phyloP scores from a whole-genome alignment of 2,888 invertebrate genomes.

The Deilephila porcellus region DNA sequence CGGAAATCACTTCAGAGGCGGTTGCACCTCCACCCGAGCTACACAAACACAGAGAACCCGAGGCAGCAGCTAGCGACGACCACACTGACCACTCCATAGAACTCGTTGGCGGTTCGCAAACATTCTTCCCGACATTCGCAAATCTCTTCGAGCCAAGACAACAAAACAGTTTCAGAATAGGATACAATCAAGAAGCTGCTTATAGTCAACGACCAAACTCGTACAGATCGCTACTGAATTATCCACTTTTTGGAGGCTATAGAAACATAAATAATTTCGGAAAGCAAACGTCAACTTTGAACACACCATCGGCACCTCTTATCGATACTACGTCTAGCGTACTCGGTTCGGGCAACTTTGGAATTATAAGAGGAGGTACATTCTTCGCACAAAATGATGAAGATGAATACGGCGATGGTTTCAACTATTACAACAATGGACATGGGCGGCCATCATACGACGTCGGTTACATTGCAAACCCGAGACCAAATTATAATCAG shows the following conservation, averaged over 20 bases:
- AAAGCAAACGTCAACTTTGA: conserved; percentile 64
- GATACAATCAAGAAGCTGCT: conserved; percentile 85
- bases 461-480: conserved; percentile 86
- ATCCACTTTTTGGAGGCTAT: conserved; percentile 73
- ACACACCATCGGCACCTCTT: conserved; percentile 63
- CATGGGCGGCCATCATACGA: conserved; percentile 88
- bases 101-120: conserved; percentile 85
- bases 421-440: conserved; percentile 87
- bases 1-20: conserved; percentile 76
- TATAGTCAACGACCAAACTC: conserved; percentile 86
- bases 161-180: conserved; percentile 84
- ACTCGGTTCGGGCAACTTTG: conserved; percentile 93
- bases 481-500: conserved; percentile 89
- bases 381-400: conserved; percentile 91
- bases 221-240: conserved; percentile 76
- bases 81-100: conserved; percentile 82
- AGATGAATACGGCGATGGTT: conserved; percentile 85
- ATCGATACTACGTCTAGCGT: conserved; percentile 86
- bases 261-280: conserved; percentile 70
- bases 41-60: conserved; percentile 52
- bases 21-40: conserved; percentile 70
- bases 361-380: conserved; percentile 93
- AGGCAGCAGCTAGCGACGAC: conserved; percentile 60
- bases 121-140: conserved; percentile 91
- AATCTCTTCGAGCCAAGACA: conserved; percentile 86